Percentiles rank a stretch among this genome's conserved stretches.
Evolutionary conservation across 1,140 invertebrate species (phyloP).

Genomic region (Papilio polyxenes): DNA sequence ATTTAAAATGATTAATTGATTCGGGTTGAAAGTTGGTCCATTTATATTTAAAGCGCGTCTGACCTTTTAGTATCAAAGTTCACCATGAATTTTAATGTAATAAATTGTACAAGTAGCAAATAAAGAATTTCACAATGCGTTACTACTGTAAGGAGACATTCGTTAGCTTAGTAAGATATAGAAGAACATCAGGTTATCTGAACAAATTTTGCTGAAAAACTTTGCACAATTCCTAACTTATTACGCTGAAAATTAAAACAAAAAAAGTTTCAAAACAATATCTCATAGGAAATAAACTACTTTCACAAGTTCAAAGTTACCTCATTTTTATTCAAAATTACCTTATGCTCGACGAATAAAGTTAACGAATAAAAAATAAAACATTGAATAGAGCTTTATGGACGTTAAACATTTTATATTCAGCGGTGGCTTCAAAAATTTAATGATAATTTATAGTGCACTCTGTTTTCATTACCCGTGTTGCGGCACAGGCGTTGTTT

Average conservation of each 20-base stretch:
- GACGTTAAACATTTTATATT: conserved; percentile 33
- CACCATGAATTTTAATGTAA: conserved; percentile 32
- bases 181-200: not conserved
- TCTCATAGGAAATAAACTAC: conserved; percentile 27
- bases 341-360: conserved; percentile 29
- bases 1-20: conserved; percentile 40
- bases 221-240: not conserved
- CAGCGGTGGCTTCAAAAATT: not conserved
- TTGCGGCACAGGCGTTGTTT: not conserved
- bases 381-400: conserved; percentile 2
- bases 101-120: conserved; percentile 9
- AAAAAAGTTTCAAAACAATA: not conserved
- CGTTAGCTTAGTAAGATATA: no score
- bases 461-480: conserved; percentile 23
- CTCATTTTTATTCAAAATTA: conserved; percentile 39
- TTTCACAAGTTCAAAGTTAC: conserved; percentile 40
- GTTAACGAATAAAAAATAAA: conserved; percentile 36
- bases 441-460: conserved; percentile 32
- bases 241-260: not conserved
- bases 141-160: no score
- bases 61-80: conserved; percentile 2
- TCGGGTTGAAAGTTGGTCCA: conserved; percentile 31
- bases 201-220: not conserved
- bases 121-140: not conserved
- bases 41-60: conserved; percentile 32